Conservation (phyloP, 53 echinoderm and acorn worm species). For the Temnopleurus reevesii region DNA sequence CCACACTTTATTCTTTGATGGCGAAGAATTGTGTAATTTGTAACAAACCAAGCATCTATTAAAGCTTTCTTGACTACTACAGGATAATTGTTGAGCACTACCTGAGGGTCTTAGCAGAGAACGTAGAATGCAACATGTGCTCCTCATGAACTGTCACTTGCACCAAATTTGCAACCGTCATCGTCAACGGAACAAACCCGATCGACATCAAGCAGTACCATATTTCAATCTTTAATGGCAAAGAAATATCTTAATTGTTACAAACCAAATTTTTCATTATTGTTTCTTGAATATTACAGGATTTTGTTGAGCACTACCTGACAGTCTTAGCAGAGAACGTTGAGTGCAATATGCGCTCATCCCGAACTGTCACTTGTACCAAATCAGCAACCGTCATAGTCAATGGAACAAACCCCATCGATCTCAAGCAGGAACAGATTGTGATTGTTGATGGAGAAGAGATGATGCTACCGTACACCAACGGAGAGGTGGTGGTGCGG, state of each 20-base stretch:
- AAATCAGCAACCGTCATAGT: conserved; percentile 66
- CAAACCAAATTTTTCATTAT: no score
- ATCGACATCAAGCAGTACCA: conserved; percentile 65
- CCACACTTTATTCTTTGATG: no score
- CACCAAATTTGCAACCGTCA: conserved; percentile 62
- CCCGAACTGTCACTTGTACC: conserved; percentile 76
- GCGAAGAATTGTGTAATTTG: no score
- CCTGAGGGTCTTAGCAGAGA: conserved; percentile 62
- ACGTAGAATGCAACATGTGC: conserved; percentile 66
- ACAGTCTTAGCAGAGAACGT: conserved; percentile 67
- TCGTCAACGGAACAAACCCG: conserved; percentile 63
- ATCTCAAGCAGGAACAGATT: conserved; percentile 64
- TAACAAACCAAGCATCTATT: no score
- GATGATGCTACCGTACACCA: conserved; percentile 67
- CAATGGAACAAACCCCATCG: conserved; percentile 67
- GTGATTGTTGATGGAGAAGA: conserved; percentile 70
- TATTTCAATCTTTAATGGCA: conserved; percentile 63
- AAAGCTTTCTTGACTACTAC: no score
- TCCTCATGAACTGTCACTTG: conserved; percentile 66
- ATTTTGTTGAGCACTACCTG: conserved; percentile 68
- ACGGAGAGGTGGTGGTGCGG: conserved; percentile 69
- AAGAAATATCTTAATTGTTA: no score
- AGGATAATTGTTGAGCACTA: conserved; percentile 58
- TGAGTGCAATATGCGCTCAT: conserved; percentile 69
- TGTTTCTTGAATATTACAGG: conserved; percentile 53